Percentiles rank a stretch among this genome's conserved stretches.
Conservation (phyloP, 2,113 vertebrate species). For the Sylvietta virens region DNA sequence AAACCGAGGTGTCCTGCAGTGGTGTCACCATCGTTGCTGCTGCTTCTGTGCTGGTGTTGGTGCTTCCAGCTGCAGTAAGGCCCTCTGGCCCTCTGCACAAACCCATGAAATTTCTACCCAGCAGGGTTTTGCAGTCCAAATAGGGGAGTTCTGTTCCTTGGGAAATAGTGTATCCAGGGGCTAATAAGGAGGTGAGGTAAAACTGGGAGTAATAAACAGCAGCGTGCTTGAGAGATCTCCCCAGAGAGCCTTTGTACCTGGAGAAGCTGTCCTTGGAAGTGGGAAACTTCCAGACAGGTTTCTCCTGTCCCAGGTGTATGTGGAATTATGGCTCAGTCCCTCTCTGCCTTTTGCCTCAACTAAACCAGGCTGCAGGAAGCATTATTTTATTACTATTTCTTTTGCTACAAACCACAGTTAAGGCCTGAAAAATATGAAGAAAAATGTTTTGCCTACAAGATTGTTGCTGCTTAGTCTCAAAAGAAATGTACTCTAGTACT, state of each 20-base stretch:
- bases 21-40: fast-evolving
- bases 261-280: not conserved
- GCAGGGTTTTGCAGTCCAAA: not conserved
- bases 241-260: not conserved
- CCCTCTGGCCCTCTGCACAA: not conserved
- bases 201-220: not conserved
- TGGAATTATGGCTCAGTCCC: not conserved
- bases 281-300: not conserved
- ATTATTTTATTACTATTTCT: not conserved
- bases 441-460: not conserved
- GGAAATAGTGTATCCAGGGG: not conserved
- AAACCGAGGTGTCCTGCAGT: not conserved
- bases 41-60: not conserved
- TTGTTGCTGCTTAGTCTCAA: not conserved
- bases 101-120: not conserved
- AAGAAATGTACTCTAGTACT: not conserved
- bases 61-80: not conserved
- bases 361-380: not conserved
- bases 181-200: not conserved
- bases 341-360: not conserved
- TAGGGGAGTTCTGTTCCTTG: not conserved
- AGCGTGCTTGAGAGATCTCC: not conserved
- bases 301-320: fast-evolving
- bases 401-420: not conserved
- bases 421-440: not conserved